A percentile compares a stretch with the other conserved stretches of the same genome.
phyloP scores from a whole-genome alignment of 2,888 invertebrate genomes.

The Apamea sordens region DNA sequence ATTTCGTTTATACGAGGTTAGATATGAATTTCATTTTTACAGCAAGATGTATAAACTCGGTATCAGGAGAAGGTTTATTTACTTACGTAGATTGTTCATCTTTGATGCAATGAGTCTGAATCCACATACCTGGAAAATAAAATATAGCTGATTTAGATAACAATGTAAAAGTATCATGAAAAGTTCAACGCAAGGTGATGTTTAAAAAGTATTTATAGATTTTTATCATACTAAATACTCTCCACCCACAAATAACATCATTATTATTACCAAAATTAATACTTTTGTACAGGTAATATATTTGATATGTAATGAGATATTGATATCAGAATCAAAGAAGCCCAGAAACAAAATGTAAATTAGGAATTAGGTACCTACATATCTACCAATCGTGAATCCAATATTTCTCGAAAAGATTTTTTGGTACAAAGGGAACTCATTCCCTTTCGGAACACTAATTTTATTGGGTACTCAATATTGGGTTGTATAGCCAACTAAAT shows the following conservation, averaged over 20 bases:
- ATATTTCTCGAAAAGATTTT: not conserved
- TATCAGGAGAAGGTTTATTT: slow-evolving; percentile 6
- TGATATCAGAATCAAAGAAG: slow-evolving; percentile 9
- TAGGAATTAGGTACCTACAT: not conserved
- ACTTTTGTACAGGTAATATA: not conserved
- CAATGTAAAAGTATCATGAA: not conserved
- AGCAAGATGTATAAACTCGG: slow-evolving; percentile 5
- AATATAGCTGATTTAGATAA: slow-evolving; percentile 11
- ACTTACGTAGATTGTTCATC: slow-evolving; percentile 21
- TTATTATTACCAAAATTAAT: not conserved
- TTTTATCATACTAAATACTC: not conserved
- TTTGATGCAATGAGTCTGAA: slow-evolving; percentile 6
- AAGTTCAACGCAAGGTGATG: not conserved
- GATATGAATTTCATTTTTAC: slow-evolving; percentile 29
- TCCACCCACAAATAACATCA: not conserved
- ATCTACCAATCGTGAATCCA: not conserved
- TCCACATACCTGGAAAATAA: slow-evolving; percentile 59
- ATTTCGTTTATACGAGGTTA: slow-evolving; percentile 12
- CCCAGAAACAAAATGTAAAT: not conserved
- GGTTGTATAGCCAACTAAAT: slow-evolving; percentile 46
- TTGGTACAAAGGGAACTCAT: not conserved
- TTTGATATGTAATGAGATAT: not conserved
- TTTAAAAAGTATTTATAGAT: not conserved
- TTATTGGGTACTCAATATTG: slow-evolving; percentile 39
- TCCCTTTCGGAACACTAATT: slow-evolving; percentile 21